Conservation (phyloP, 2,888 invertebrate genomes). For the Yponomeuta evonymella region DNA sequence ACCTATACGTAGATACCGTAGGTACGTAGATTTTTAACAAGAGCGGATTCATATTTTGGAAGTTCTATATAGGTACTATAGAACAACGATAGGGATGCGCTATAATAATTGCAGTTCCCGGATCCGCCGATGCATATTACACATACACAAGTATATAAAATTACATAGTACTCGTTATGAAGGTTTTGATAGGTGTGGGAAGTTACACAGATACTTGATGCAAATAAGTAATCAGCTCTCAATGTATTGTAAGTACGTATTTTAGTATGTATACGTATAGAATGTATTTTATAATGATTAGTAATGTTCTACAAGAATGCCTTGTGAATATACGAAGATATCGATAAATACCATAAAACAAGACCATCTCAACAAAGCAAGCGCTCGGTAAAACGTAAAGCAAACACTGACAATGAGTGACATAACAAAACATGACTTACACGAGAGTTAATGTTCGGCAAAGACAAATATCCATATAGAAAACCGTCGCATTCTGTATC, state of each 20-base stretch:
- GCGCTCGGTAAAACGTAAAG: constrained; percentile 56
- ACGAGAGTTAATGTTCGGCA: constrained; percentile 68
- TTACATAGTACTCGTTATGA: no score
- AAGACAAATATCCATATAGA: constrained; percentile 61
- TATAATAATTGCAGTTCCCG: no score
- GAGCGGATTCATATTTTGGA: no score
- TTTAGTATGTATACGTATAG: background rate
- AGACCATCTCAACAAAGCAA: constrained; percentile 46
- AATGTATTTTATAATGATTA: background rate
- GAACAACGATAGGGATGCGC: no score
- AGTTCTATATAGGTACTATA: no score
- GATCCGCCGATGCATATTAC: no score
- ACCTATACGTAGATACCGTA: background rate
- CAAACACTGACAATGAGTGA: constrained; percentile 72
- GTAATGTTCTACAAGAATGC: constrained; percentile 8
- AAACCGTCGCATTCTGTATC: constrained; percentile 51
- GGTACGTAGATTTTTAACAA: no score
- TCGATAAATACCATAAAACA: constrained; percentile 7
- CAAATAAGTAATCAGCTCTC: background rate
- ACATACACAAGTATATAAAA: no score
- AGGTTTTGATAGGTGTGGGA: background rate
- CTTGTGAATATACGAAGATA: constrained; percentile 10
- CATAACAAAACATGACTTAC: constrained; percentile 75
- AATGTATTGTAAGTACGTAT: constrained; percentile 1
- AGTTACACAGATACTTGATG: background rate